Base-by-base conservation (phyloP, 2,888 invertebrate genomes). In the Lithophane ornitopus region DNA sequence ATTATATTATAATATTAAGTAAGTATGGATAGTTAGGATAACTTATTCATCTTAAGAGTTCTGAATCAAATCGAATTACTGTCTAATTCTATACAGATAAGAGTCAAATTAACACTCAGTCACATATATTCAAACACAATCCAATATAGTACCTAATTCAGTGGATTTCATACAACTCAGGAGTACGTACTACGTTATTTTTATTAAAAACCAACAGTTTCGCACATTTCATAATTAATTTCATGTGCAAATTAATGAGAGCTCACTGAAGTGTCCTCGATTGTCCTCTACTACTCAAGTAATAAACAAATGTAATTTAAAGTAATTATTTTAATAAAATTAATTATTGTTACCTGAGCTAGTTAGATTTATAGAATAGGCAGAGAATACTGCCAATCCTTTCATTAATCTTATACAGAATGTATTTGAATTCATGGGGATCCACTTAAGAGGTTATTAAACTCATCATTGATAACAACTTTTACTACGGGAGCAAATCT, bases 201-300 rank as follows among this genome's bases (percentile, higher is more conserved):
- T 28, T 19, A 2, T 41, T 41, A 19, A 69, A 22, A 41, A 28
- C 22, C 4, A 41, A 69, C 44, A 28, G 22, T 28, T 44, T 28
- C 19, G 4, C 19, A 49, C n/a, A 16, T 39, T 28, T 26, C 19
- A 39, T 49, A 70, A 67, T 70, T 49, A 26, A 39, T n/a, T 54
- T n/a, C 19, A 65, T 26, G 14, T 39, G 12, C 12, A 46, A 26
- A 26, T 49, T 39, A 66, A 70, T 70, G 12, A 9, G 19, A 49
- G 4, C n/a, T 66, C 46, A 12, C 49, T 68, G 19, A 26, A 67
- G 70, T 26, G 67, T 46, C n/a, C 68, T 70, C 4, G 19, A 70
- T 26, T 26, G 70, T 49, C 34, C 39, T 49, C 19, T 14, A 49
- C 39, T 39, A 14, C n/a, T 70, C 12, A 68, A 49, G 67, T 67